A percentile compares a stretch with the other conserved stretches of the same genome.
phyloP scores from a whole-genome alignment of 2,113 vertebrate genomes.

The Nesoenas mayeri region DNA sequence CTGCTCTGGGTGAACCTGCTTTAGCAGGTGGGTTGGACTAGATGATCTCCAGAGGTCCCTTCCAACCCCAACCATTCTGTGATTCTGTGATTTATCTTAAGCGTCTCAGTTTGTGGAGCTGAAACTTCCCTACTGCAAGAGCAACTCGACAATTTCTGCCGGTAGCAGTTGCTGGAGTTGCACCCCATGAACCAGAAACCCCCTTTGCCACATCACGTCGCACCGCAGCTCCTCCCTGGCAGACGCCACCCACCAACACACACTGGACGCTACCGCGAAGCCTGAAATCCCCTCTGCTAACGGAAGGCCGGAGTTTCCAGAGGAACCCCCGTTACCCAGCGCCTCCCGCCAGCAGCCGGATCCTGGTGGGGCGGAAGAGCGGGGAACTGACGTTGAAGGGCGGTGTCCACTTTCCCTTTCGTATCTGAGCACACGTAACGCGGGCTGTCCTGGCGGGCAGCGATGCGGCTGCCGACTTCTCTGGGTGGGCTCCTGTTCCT shows the following conservation, averaged over 20 bases:
- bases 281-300: rapidly evolving
- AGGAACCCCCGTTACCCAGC: neutral
- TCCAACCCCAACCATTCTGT: no score
- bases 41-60: no score
- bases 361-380: no score
- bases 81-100: neutral
- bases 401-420: neutral
- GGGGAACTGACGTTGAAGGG: no score
- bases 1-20: no score
- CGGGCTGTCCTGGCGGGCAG: rapidly evolving
- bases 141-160: neutral
- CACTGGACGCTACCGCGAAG: rapidly evolving
- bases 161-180: rapidly evolving
- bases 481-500: neutral
- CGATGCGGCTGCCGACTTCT: rapidly evolving
- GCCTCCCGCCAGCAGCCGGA: no score
- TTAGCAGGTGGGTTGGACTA: no score
- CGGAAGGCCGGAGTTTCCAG: rapidly evolving
- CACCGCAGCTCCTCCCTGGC: rapidly evolving
- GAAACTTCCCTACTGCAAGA: neutral
- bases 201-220: rapidly evolving
- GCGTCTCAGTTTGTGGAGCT: neutral
- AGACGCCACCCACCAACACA: rapidly evolving
- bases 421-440: rapidly evolving
- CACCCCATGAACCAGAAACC: rapidly evolving